phyloP scores from a whole-genome alignment of 30 jellyfish, hydroid and myxozoan genomes.

The Nemopilema nomurai region DNA sequence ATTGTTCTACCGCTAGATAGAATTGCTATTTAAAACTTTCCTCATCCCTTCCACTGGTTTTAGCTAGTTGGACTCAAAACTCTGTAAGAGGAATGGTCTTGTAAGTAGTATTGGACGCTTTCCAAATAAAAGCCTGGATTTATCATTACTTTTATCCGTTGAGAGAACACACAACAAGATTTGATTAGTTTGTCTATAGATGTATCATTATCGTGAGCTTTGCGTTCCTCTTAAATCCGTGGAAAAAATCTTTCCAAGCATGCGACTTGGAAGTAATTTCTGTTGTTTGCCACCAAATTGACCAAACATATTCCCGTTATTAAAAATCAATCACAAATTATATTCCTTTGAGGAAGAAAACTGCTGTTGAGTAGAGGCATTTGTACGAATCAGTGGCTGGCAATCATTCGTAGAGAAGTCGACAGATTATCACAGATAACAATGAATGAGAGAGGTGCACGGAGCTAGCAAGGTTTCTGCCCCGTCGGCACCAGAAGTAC shows the following conservation, averaged over 20 bases:
- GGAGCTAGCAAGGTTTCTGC: not conserved
- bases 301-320: not conserved
- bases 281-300: not conserved
- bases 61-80: too few species aligned
- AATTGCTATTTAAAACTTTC: not conserved
- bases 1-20: not conserved
- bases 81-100: too few species aligned
- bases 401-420: not conserved
- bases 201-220: not conserved
- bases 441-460: not conserved
- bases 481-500: slow-evolving; percentile 40
- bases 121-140: not conserved
- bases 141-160: not conserved
- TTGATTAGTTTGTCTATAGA: not conserved
- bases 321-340: not conserved
- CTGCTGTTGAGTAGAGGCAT: not conserved
- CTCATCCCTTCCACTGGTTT: not conserved
- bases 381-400: not conserved
- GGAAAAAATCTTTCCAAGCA: not conserved
- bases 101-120: too few species aligned
- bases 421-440: not conserved
- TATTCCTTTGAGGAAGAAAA: not conserved
- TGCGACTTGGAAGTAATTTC: not conserved
- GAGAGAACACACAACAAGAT: not conserved
- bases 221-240: not conserved